Evolutionary conservation across 2,113 vertebrate species (phyloP).

Genomic region (Paramormyrops kingsleyae): DNA sequence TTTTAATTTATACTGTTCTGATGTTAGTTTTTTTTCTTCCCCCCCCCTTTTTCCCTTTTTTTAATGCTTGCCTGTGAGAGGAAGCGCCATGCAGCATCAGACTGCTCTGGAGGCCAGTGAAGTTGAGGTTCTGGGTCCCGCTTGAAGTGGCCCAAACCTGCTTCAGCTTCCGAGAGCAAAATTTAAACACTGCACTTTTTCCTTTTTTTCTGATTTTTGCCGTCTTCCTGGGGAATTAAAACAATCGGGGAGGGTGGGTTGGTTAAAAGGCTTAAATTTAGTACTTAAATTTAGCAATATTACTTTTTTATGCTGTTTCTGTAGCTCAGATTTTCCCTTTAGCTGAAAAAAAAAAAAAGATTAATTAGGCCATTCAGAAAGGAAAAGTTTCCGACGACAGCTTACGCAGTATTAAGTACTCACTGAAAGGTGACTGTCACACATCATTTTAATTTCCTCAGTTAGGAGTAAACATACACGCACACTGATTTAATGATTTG

Average conservation of each 20-base stretch:
- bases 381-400: neutral
- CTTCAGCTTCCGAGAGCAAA: neutral
- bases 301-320: neutral
- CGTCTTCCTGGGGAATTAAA: neutral
- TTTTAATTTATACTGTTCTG: slow-evolving; percentile 14
- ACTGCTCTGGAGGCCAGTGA: neutral
- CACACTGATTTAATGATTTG: neutral
- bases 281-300: neutral
- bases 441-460: neutral
- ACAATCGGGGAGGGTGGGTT: neutral
- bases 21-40: neutral
- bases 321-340: neutral
- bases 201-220: neutral
- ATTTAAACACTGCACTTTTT: slow-evolving; percentile 5
- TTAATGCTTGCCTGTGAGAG: neutral
- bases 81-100: no score
- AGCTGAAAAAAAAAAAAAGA: neutral
- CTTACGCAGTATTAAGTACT: neutral
- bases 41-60: neutral
- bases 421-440: neutral
- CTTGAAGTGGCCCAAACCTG: neutral
- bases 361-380: neutral
- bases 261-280: neutral
- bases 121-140: neutral
- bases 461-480: neutral